Evolutionary conservation across 2,888 invertebrate genomes (phyloP).

Genomic region (Athripsodes cinereus): DNA sequence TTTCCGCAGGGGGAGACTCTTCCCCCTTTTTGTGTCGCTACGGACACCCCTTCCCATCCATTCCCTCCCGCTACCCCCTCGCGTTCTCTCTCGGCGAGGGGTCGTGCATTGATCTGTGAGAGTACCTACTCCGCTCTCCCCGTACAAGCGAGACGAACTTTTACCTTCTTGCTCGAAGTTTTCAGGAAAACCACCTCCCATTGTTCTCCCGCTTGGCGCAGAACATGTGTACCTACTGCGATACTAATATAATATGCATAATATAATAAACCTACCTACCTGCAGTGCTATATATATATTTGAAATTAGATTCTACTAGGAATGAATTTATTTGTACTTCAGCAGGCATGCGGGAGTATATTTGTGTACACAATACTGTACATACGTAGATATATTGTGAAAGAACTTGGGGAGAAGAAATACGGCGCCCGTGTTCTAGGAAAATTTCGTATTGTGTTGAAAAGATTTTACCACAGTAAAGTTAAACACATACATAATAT

Average conservation of each 20-base stretch:
- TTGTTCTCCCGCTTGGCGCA: not conserved
- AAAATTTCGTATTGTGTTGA: not conserved
- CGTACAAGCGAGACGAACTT: not conserved
- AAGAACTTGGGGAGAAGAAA: not conserved
- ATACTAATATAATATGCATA: not conserved
- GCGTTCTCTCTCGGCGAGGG: not conserved
- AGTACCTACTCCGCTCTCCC: not conserved
- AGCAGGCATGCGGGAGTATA: no score
- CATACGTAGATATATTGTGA: no score
- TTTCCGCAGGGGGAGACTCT: constrained; percentile 2
- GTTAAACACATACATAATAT: no score
- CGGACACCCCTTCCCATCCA: not conserved
- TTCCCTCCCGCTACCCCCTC: not conserved
- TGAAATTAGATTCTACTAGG: not conserved
- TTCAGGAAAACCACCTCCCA: not conserved
- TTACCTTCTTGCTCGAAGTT: not conserved
- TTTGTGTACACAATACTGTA: no score
- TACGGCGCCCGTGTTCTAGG: not conserved
- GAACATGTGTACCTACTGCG: no score
- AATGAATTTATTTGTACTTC: not conserved
- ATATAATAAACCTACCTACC: not conserved
- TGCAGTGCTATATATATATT: not conserved
- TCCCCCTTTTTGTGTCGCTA: not conserved
- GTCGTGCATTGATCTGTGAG: not conserved
- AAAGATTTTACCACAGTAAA: no score